Conservation (phyloP, 2,888 invertebrate genomes). For the Ganaspis brasiliensis region DNA sequence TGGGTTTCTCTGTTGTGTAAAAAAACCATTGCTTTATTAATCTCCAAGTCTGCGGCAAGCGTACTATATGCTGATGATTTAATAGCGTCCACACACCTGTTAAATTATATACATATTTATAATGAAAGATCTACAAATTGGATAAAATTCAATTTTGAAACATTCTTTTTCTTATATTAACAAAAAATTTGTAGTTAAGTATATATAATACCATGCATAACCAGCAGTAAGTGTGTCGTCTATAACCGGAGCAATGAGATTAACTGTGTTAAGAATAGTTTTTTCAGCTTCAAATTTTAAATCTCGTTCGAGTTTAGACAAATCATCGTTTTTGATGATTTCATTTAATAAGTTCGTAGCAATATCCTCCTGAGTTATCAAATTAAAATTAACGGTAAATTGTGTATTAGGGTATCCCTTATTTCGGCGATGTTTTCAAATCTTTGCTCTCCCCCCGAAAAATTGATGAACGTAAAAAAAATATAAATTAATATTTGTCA, state of each 20-base stretch:
- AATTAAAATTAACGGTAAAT: not conserved
- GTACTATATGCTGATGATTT: conserved; percentile 93
- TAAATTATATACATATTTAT: too few relatives aligned
- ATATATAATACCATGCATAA: conserved; percentile 74
- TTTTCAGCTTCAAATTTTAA: conserved; percentile 89
- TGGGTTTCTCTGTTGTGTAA: conserved; percentile 90
- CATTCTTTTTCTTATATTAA: not conserved
- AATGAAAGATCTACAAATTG: too few relatives aligned
- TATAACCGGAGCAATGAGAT: conserved; percentile 93
- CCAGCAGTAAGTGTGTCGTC: conserved; percentile 87
- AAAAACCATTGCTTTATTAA: conserved; percentile 94
- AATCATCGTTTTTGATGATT: conserved; percentile 89
- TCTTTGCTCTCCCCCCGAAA: too few relatives aligned
- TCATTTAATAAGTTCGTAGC: conserved; percentile 84
- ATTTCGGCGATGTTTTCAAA: too few relatives aligned
- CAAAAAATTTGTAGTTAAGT: not conserved
- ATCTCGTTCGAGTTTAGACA: conserved; percentile 88
- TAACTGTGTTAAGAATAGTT: conserved; percentile 92
- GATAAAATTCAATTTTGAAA: conserved; percentile 2
- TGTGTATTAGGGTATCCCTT: too few relatives aligned
- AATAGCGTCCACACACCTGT: conserved; percentile 96
- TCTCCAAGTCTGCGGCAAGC: conserved; percentile 93
- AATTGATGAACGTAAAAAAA: too few relatives aligned
- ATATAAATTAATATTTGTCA: too few relatives aligned
- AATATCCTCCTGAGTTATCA: conserved; percentile 81